Conservation (phyloP, 1,140 invertebrate species). For the Drosophila subpulchrella region DNA sequence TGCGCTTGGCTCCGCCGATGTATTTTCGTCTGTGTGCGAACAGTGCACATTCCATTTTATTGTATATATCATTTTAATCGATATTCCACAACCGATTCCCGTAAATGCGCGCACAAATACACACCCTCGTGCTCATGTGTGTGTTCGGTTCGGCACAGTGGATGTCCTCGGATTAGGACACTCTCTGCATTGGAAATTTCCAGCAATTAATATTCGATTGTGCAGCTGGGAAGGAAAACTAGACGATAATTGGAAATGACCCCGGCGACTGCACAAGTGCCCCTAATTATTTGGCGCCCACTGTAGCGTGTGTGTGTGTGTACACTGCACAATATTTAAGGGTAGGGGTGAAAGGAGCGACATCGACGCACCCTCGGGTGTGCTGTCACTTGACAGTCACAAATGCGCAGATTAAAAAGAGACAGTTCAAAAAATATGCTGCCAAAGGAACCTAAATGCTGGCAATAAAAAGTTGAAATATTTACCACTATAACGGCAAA, state of each 20-base stretch:
- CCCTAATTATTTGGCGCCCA: slow-evolving; percentile 40
- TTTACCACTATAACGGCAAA: slow-evolving; percentile 30
- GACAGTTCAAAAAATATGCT: slow-evolving; percentile 44
- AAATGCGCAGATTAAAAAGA: slow-evolving; percentile 64
- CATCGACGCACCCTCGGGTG: slow-evolving; percentile 49
- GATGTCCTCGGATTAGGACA: slow-evolving; percentile 34
- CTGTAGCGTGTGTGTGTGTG: slow-evolving; percentile 22
- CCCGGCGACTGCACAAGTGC: slow-evolving; percentile 17
- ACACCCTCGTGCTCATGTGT: slow-evolving; percentile 19
- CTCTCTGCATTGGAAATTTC: slow-evolving; percentile 20
- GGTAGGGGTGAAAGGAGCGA: not conserved
- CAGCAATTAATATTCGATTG: slow-evolving; percentile 34
- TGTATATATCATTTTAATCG: slow-evolving; percentile 75
- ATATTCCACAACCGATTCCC: slow-evolving; percentile 74
- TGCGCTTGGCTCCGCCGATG: slow-evolving; percentile 40
- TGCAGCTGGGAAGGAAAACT: slow-evolving; percentile 6
- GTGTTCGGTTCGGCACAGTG: slow-evolving; percentile 23
- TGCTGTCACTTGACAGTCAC: slow-evolving; percentile 64
- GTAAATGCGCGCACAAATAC: slow-evolving; percentile 53
- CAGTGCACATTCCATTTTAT: slow-evolving; percentile 54
- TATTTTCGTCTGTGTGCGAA: slow-evolving; percentile 36
- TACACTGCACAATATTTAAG: not conserved
- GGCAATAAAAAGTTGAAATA: slow-evolving; percentile 46
- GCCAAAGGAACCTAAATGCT: slow-evolving; percentile 45
- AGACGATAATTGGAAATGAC: slow-evolving; percentile 38